Evolutionary conservation across 2,888 invertebrate species (phyloP).

Genomic region (Cephus nigrinus): DNA sequence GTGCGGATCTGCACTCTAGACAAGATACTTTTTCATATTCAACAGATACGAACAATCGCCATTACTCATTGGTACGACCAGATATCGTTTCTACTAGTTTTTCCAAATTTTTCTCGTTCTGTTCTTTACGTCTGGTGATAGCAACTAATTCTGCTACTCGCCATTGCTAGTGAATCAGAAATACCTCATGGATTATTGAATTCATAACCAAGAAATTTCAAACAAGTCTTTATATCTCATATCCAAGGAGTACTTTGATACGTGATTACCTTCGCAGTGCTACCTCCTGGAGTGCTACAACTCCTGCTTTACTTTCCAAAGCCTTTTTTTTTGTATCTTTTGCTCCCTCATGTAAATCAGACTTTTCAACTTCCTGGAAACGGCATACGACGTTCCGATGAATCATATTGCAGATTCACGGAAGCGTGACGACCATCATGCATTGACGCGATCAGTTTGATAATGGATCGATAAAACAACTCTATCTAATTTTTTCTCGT

Average conservation of each 20-base stretch:
- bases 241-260: not conserved
- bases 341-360: not conserved
- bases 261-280: not conserved
- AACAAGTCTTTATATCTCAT: not conserved
- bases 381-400: not conserved
- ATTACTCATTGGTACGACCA: not conserved
- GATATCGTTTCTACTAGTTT: not conserved
- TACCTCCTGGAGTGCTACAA: not conserved
- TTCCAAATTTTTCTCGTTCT: not conserved
- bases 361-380: not conserved
- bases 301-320: not conserved
- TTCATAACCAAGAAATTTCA: not conserved
- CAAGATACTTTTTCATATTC: constrained; percentile 33
- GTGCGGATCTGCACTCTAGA: constrained; percentile 28
- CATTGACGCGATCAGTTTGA: not conserved
- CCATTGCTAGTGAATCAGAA: not conserved
- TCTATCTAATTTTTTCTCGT: not conserved
- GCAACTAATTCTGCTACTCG: not conserved
- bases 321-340: no score
- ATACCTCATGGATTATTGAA: not conserved
- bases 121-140: not conserved
- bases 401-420: constrained; percentile 1
- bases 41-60: constrained; percentile 14
- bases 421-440: not conserved
- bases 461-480: not conserved